Base-by-base conservation (phyloP, 2,797 vertebrate species). In the Oreochromis mossambicus region DNA sequence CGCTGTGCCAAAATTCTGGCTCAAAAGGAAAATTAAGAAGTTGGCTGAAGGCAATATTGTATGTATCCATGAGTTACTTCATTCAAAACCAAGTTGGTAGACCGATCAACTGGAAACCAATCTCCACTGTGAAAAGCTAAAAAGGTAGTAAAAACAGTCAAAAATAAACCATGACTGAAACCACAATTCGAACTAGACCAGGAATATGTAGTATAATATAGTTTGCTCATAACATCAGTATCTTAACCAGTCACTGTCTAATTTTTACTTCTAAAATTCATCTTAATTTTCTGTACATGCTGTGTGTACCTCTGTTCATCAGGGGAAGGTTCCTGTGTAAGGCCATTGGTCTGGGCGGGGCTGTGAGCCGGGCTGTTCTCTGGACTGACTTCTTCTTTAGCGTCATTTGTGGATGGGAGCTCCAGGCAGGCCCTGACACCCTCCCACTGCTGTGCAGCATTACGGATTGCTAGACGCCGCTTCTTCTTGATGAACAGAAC, bases 371-470 rank as follows among this genome's bases (percentile, higher is more conserved):
- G 94, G 76, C 97, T 97, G 88, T 95, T 96, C 75, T 97, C 96
- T 56, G 97, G 95, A 89, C 96, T 97, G n/a, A 96, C 95, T 1
- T 96, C 94, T 29, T 97, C 97, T 90, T 96, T 96, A 75, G 95
- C 88, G 5, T 97, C 97, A 15, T 97, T 97, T 63, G 96, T 93
- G 52, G 96, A 89, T 61, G 97, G 97, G 87, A 92, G 92, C 89
- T 95, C 96, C 87, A 96, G 91, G 70, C 94, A 92, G 82, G 93
- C 89, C 89, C 89, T 95, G 83, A 96, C 93, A 2, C 94, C 96
- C 93, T 98, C 97, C 99, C 99, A 99, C 63, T 97, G 97, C 41
- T 95, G 97, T 7, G 98, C 98, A 48, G 98, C 97, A 79, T 98
- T 98, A 89, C 95, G 96, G 86, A 99, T 98, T 0, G 98, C 98